These are phyloP conservation scores for Phalloptychus januarius DNA, from an alignment of 2,797 vertebrate species.

Conservation along the genomic window DNA sequence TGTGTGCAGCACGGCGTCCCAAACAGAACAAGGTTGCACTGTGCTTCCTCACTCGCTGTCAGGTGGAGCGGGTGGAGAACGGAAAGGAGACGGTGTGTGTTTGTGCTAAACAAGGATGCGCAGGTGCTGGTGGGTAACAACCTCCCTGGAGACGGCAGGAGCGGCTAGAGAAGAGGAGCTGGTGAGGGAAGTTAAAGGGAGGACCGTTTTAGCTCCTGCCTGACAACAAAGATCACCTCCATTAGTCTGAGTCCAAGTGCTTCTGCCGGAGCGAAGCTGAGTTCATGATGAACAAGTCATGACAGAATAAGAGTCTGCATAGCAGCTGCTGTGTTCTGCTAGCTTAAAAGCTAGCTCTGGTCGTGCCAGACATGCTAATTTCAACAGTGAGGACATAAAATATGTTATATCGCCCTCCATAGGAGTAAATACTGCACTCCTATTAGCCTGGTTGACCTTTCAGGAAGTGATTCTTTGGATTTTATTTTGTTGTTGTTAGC, in stretches of 20 bases:
- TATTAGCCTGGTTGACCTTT: neutral
- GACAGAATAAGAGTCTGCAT: too few species aligned
- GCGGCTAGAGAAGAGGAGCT: constrained; percentile 37
- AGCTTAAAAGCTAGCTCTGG: neutral
- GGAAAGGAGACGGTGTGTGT: constrained; percentile 37
- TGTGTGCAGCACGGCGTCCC: constrained; percentile 17
- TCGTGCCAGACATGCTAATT: neutral
- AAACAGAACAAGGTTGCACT: constrained; percentile 52
- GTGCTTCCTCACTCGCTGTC: constrained; percentile 50
- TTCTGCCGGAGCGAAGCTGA: constrained; percentile 1
- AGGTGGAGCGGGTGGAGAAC: constrained; percentile 42
- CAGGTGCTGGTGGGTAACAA: constrained; percentile 73
- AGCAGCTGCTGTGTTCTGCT: neutral
- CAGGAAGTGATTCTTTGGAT: too few species aligned
- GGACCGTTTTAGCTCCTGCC: constrained; percentile 63
- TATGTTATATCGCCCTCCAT: neutral
- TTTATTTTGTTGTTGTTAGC: neutral
- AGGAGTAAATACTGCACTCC: neutral
- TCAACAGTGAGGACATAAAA: neutral
- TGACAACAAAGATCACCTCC: constrained; percentile 57
- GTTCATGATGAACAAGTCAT: constrained; percentile 6
- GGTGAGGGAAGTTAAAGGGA: constrained; percentile 52
- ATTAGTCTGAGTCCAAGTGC: constrained; percentile 34
- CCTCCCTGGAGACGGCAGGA: constrained; percentile 56
- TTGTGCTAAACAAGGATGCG: constrained; percentile 48